A percentile compares a stretch with the other conserved stretches of the same genome.
Evolutionary conservation across 2,113 vertebrate genomes (phyloP).

Genomic region (Ptyas mucosa): DNA sequence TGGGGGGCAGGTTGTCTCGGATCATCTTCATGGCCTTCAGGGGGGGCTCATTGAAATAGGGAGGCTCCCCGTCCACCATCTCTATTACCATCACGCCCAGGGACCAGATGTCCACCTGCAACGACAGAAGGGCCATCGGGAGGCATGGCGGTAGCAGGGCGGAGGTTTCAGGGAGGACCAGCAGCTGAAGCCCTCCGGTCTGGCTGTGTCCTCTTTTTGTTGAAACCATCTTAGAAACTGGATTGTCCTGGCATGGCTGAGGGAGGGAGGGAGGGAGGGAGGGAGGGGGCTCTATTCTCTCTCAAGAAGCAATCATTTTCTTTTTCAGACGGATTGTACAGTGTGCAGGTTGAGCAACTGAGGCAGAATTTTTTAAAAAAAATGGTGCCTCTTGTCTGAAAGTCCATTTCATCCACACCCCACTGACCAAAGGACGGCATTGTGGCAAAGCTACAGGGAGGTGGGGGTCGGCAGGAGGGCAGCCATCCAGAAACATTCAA

Average conservation of each 20-base stretch:
- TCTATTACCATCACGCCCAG: constrained; percentile 96
- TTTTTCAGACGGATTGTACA: neutral
- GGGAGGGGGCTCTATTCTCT: neutral
- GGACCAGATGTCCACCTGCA: constrained; percentile 93
- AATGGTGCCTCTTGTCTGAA: neutral
- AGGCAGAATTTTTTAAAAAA: neutral
- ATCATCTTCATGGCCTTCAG: constrained; percentile 99
- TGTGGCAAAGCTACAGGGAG: too few relatives aligned
- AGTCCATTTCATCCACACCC: too few relatives aligned
- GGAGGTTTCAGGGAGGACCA: too few relatives aligned
- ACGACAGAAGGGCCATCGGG: neutral
- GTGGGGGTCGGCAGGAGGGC: neutral
- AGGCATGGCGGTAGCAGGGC: too few relatives aligned
- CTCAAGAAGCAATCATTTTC: neutral
- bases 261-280: neutral
- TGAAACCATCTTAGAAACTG: neutral
- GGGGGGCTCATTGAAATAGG: constrained; percentile 93
- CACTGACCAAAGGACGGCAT: too few relatives aligned
- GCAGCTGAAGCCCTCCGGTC: too few relatives aligned
- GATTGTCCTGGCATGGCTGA: neutral
- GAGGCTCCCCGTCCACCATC: constrained; percentile 96
- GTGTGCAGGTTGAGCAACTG: too few relatives aligned
- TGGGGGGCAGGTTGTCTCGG: constrained; percentile 91
- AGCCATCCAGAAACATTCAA: too few relatives aligned
- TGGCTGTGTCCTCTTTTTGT: neutral